Evolutionary conservation across 1,140 invertebrate species (phyloP), one percentile per base, ranked within the genome.

Genomic region (Odontomachus brunneus): DNA sequence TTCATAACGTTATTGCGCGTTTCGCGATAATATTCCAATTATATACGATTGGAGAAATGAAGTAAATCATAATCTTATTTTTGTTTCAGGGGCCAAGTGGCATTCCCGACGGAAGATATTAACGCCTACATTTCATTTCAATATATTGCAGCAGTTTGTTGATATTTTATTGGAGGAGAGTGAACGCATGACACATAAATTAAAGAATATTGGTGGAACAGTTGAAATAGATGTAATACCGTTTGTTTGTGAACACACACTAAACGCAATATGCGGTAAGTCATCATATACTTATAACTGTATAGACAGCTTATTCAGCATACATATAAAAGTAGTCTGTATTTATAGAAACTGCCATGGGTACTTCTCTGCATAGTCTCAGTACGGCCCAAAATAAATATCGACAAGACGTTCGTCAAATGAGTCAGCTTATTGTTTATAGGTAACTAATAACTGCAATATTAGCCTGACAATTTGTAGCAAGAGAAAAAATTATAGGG

Each of bases 51-150:
- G 2, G 29, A 33, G 5, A 33, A 33, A 33, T 33, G 5, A 33
- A 3, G 29, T 5, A 33, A 33, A 5, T 33, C 29, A 5, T 33
- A 33, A 59, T 44, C 33, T 2, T 0, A 15, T 44, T 71, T 4
- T 17, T 44, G 73, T 48, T 1, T n/a, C n/a, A 96, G 97, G 97
- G 53, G 92, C 94, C 15, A 97, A 97, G 93, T 99, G 98, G 98
- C 95, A 96, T 63, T 89, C 91, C 0, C 94, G 97, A n/a, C 94
- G 98, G 71, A 98, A 97, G 94, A 94, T 99, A 51, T 91, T 99
- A 0, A 98, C 98, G 0, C 97, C 98, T 1, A 96, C 97, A 0
- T 99, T 99, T 93, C 98, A 99, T 92, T 98, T 98, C 91, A 97
- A 97, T 87, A 97, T 99, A 75, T 93, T 99, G 0, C 95, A 96